Conservation (phyloP, 2,113 vertebrate genomes). For the Chloropsis hardwickii region DNA sequence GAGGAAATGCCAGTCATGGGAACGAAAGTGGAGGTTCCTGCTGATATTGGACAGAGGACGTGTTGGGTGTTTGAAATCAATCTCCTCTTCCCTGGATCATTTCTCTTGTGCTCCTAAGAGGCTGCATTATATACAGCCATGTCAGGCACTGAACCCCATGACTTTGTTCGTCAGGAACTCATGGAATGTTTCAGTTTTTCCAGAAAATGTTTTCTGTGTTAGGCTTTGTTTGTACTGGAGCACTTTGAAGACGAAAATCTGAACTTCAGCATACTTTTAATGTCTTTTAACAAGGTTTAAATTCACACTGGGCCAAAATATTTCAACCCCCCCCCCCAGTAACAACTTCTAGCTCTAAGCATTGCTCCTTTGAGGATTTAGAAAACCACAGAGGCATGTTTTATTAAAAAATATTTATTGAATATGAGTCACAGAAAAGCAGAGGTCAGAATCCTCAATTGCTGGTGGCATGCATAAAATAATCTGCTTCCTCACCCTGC, state of each 20-base stretch:
- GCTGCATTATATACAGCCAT: slow-evolving; percentile 18
- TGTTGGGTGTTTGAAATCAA: slow-evolving; percentile 55
- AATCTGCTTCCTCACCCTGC: neutral
- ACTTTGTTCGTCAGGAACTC: slow-evolving; percentile 42
- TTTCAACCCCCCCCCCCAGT: neutral
- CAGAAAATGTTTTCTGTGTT: slow-evolving; percentile 56
- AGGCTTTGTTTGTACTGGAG: slow-evolving; percentile 62
- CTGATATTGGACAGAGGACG: slow-evolving; percentile 40
- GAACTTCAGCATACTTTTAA: slow-evolving; percentile 54
- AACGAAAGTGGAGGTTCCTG: slow-evolving; percentile 33
- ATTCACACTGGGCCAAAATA: slow-evolving; percentile 44
- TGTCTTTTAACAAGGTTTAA: slow-evolving; percentile 64
- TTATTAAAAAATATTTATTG: slow-evolving; percentile 57
- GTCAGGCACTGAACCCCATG: slow-evolving; percentile 19
- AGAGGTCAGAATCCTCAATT: slow-evolving; percentile 24
- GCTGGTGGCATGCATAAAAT: slow-evolving; percentile 7
- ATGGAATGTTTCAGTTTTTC: slow-evolving; percentile 56
- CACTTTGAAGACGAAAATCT: slow-evolving; percentile 55
- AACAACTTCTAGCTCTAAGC: slow-evolving; percentile 5
- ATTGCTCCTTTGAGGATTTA: slow-evolving; percentile 54
- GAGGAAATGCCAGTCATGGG: slow-evolving; percentile 66
- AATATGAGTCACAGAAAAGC: slow-evolving; percentile 43
- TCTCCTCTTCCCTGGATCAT: slow-evolving; percentile 40
- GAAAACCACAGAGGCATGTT: slow-evolving; percentile 40
- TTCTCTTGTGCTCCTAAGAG: slow-evolving; percentile 44